Base-by-base conservation (phyloP, 2,888 invertebrate genomes). In the Plagodis dolabraria region DNA sequence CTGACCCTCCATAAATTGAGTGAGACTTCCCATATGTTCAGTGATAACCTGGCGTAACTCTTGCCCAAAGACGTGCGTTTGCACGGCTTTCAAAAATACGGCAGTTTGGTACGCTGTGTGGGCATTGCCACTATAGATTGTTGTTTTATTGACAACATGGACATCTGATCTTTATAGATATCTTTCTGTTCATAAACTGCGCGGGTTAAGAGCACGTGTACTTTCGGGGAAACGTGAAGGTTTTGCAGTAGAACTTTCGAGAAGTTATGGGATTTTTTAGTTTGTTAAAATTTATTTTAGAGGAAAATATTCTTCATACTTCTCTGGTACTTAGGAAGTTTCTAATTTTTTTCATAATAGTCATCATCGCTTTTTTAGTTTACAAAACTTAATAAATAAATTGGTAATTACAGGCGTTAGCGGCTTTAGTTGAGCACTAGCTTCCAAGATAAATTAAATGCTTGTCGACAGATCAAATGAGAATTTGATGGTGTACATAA, bases 41-140 rank as follows among this genome's bases (percentile, higher is more conserved):
- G 74, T 74, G 79, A 82, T 83, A 80, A 79, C 85, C 80, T 71
- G n/a, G 57, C 74, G 78, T 84, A 79, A 83, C 83, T 84, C 83
- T 83, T 74, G 65, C 60, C 54, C 65, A 73, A 77, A 72, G 79
- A 82, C 80, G 77, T 73, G 59, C 67, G 73, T 69, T 63, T 54
- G 61, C 67, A 64, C 73, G 74, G 69, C 70, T 66, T 68, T 57
- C 67, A 71, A 75, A 77, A 76, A 74, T 77, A 75, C 72, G 45
- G 52, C 36, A 7, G n/a, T 9, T 2, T 12, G 6, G 5, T 33
- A 33, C 49, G 53, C 47, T 53, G 56, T 56, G 56, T 56, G 12
- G 60, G 43, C 35, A 43, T 22, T 22, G 22, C 22, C 22, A 22
- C 51, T 35, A 60, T 60, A 51, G 51, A 48, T 55, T 43, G 47